Evolutionary conservation across 2,113 vertebrate genomes (phyloP).

Genomic region (Chauna torquata): DNA sequence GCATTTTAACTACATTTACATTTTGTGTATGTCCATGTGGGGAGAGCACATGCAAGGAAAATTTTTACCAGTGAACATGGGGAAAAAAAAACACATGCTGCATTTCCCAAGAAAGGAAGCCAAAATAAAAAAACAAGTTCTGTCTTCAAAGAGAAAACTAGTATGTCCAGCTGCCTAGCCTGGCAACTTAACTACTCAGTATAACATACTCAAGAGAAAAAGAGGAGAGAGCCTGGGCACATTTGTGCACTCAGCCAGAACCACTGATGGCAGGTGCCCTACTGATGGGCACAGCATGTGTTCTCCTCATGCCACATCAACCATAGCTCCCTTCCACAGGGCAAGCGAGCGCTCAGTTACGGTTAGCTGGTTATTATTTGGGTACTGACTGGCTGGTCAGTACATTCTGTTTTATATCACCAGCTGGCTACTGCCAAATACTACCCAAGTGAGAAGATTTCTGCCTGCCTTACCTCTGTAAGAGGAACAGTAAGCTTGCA

Average conservation of each 20-base stretch:
- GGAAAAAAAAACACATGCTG: neutral
- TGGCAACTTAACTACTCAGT: neutral
- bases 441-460: neutral
- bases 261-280: neutral
- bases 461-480: neutral
- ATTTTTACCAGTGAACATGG: neutral
- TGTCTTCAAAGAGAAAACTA: neutral
- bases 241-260: neutral
- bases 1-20: neutral
- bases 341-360: neutral
- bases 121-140: neutral
- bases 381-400: neutral
- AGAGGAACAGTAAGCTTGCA: neutral
- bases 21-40: fast-evolving
- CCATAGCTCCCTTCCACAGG: neutral
- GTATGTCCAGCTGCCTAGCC: neutral
- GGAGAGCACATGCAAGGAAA: neutral
- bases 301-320: neutral
- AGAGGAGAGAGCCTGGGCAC: neutral
- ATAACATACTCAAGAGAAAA: neutral
- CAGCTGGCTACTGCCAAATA: neutral
- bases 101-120: neutral
- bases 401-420: neutral
- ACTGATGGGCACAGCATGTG: fast-evolving
- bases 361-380: neutral